Base-by-base conservation (phyloP, 2,888 invertebrate genomes). In the Thera obeliscata region DNA sequence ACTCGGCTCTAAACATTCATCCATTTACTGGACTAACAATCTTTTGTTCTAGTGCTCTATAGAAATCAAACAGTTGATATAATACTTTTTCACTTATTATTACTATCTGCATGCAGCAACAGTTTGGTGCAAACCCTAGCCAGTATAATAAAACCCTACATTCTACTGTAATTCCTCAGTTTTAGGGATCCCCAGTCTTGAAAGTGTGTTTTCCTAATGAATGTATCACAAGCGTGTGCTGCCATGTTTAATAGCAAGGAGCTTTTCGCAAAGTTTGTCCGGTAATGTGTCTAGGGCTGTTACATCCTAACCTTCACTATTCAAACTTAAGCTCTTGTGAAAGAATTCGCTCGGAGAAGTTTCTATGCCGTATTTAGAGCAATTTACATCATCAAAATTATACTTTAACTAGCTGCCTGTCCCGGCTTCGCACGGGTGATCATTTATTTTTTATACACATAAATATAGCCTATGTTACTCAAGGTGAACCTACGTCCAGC, bases 121-220 rank as follows among this genome's bases (percentile, higher is more conserved):
- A 2, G 7, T 8, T 41, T 41, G 2, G 12, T 41, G 22, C 43
- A 56, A 56, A 12, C 41, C 56, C 41, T 41, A 41, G 55, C 48
- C 38, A 41, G 11, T 55, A 56, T 46, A 64, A 64, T 64, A 56
- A 65, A 60, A 43, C 60, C 56, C 72, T 74, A 74, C 73, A 74
- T 78, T 78, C 76, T 72, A 73, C 70, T 77, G 72, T 79, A 79
- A 78, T 78, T 75, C 76, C 76, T 75, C 75, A 77, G 75, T 77
- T 76, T 75, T 75, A 79, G 77, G 73, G 71, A 72, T 71, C 64
- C 65, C 68, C 70, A 71, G 64, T 61, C 66, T 70, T 69, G 70
- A 69, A 71, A 22, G 22, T 22, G 64, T 72, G 71, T 73, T 74
- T 73, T 71, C 68, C 61, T 73, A 78, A 78, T 77, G 77, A 81